These are phyloP conservation scores for Limnephilus rhombicus DNA, from an alignment of 2,888 invertebrate genomes.

Conservation along the genomic window DNA sequence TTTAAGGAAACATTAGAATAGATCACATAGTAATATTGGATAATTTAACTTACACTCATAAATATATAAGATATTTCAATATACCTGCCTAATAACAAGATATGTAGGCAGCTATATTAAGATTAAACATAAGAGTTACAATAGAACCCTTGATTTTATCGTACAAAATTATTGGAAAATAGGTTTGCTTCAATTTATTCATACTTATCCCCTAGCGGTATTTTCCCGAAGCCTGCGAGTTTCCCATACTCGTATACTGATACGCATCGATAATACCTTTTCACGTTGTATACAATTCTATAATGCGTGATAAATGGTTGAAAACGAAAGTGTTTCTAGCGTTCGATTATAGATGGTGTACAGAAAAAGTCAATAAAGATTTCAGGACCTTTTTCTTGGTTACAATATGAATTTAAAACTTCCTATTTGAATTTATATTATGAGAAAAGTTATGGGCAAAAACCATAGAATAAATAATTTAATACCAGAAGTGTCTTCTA, in stretches of 20 bases:
- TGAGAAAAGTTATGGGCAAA: too few relatives aligned
- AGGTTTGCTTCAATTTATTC: neutral
- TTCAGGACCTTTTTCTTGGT: neutral
- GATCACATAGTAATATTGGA: too few relatives aligned
- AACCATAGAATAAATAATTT: too few relatives aligned
- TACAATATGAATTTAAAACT: neutral
- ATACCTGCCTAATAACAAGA: too few relatives aligned
- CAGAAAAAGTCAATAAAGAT: neutral
- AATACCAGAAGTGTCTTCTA: too few relatives aligned
- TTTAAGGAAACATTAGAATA: too few relatives aligned
- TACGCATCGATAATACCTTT: neutral
- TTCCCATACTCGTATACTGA: neutral
- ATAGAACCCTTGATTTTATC: too few relatives aligned
- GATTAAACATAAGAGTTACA: too few relatives aligned
- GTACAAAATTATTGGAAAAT: neutral
- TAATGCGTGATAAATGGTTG: neutral
- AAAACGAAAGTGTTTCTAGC: constrained; percentile 13
- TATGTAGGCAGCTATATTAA: too few relatives aligned
- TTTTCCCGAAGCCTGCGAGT: neutral
- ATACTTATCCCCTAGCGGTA: neutral
- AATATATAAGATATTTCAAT: too few relatives aligned
- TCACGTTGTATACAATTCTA: neutral
- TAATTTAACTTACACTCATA: too few relatives aligned
- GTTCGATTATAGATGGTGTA: neutral
- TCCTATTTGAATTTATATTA: neutral